Conservation (phyloP, 2,797 vertebrate genomes). For the Mus spretus region DNA sequence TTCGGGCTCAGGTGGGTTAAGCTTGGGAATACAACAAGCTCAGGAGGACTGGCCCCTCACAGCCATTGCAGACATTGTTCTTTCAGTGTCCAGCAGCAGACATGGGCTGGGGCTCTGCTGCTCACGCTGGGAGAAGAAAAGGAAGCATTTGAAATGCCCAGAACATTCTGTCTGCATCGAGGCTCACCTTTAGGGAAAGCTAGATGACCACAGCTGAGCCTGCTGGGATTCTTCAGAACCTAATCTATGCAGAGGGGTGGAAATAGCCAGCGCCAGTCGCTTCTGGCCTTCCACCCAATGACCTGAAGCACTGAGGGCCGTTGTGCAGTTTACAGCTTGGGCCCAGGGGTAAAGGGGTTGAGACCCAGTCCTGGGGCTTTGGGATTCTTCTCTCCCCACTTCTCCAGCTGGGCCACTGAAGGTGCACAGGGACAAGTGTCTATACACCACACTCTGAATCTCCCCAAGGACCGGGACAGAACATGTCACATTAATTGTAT, state of each 20-base stretch:
- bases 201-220: neutral
- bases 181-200: neutral
- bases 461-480: neutral
- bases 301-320: neutral
- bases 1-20: neutral
- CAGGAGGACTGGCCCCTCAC: neutral
- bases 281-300: neutral
- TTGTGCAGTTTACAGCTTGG: neutral
- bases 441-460: neutral
- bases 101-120: neutral
- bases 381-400: rapidly evolving
- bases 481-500: too few relatives aligned
- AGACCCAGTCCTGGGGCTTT: neutral
- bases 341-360: neutral
- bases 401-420: rapidly evolving
- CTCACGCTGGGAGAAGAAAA: rapidly evolving
- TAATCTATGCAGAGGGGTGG: neutral
- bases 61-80: neutral
- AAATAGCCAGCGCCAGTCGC: neutral
- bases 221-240: neutral
- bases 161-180: neutral
- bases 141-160: neutral
- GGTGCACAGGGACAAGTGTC: too few relatives aligned
- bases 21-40: neutral
- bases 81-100: neutral